Percentiles rank a stretch among this genome's conserved stretches.
Evolutionary conservation across 2,797 vertebrate species (phyloP).

Genomic region (Gila robusta): DNA sequence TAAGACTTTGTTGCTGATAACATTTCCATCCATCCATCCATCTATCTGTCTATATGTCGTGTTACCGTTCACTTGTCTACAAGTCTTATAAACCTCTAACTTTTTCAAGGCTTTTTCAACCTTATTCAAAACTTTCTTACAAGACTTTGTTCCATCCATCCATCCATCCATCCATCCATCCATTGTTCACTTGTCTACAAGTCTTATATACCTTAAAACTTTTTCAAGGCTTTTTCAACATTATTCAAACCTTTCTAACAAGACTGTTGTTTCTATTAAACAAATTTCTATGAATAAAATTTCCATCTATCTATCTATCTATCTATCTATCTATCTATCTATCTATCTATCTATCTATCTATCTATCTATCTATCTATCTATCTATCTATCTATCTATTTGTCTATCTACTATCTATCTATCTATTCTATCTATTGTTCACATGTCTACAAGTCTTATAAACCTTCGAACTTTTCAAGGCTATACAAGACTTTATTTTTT

Average conservation of each 20-base stretch:
- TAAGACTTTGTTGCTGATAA: not conserved
- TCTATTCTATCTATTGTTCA: not conserved
- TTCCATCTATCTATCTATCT: not conserved
- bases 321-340: not conserved
- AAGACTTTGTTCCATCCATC: not conserved
- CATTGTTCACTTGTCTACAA: no score
- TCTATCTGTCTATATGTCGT: no score
- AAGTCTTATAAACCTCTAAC: not conserved
- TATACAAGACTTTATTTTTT: no score
- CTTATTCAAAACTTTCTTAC: not conserved
- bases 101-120: not conserved
- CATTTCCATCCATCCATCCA: no score
- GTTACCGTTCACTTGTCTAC: not conserved
- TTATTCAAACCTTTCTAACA: not conserved
- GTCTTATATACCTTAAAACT: not conserved
- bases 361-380: not conserved
- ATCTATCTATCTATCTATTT: not conserved
- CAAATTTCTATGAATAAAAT: no score
- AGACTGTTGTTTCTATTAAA: no score
- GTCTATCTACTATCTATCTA: fast-evolving
- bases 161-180: not conserved
- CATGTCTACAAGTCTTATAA: not conserved
- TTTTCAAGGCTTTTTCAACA: not conserved
- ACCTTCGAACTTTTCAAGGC: not conserved
- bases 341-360: not conserved